phyloP scores from a whole-genome alignment of 1,140 invertebrate species.

The Philopotamus ludificatus region DNA sequence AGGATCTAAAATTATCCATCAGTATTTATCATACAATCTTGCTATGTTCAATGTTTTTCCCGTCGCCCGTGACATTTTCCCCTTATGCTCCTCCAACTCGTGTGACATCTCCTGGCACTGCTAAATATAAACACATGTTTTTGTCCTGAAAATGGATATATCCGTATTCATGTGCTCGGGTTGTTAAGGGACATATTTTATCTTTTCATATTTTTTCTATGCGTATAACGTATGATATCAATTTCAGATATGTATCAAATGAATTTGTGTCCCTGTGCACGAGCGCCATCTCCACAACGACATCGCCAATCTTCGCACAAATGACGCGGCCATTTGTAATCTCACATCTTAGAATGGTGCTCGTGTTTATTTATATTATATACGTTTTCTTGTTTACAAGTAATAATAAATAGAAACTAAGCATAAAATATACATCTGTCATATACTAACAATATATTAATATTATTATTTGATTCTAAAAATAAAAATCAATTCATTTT shows the following conservation, averaged over 20 bases:
- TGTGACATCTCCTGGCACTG: background rate
- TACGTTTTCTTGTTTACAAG: no score
- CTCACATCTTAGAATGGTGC: no score
- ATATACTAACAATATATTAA: no score
- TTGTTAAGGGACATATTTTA: constrained; percentile 26
- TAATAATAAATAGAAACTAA: no score
- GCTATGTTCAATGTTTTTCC: background rate
- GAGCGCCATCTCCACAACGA: background rate
- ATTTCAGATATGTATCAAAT: constrained; percentile 22
- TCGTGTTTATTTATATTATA: no score
- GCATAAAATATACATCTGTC: no score
- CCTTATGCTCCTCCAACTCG: background rate
- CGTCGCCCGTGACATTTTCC: background rate
- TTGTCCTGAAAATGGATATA: constrained; percentile 19
- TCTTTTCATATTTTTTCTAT: constrained; percentile 25
- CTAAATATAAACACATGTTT: constrained; percentile 10
- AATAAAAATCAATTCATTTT: no score
- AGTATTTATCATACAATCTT: background rate
- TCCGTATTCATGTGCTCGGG: constrained; percentile 23
- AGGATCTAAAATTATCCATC: no score
- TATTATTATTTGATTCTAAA: no score
- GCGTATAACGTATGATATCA: constrained; percentile 20
- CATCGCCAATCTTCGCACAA: background rate
- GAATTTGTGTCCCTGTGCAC: constrained; percentile 8
- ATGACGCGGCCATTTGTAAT: no score